Percentiles rank a stretch among this genome's conserved stretches.
Conservation (phyloP, 2,797 vertebrate species). For the Poliocrania exsul region DNA sequence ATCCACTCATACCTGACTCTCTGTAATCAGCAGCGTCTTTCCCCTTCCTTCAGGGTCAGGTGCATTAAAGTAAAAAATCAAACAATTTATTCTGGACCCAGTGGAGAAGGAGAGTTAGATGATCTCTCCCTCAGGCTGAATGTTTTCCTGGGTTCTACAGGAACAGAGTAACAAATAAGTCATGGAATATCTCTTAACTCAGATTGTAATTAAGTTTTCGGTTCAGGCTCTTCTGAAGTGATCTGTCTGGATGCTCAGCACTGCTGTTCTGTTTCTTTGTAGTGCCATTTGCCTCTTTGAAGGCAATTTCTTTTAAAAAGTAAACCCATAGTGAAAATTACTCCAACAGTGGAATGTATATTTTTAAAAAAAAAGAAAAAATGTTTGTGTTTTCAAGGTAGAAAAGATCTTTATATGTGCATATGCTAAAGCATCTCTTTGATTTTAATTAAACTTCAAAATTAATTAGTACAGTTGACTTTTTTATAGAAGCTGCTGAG, state of each 20-base stretch:
- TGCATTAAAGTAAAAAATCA: neutral
- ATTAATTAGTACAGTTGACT: neutral
- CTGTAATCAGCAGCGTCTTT: neutral
- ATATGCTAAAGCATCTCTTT: neutral
- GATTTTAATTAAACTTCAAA: neutral
- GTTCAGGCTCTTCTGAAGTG: neutral
- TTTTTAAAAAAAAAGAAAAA: neutral
- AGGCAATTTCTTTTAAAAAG: slow-evolving; percentile 17
- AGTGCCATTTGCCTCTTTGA: neutral
- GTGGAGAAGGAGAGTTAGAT: neutral
- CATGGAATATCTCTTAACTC: neutral
- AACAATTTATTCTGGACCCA: neutral
- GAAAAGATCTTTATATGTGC: neutral
- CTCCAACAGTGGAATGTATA: neutral
- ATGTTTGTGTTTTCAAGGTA: neutral
- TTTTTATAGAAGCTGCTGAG: neutral
- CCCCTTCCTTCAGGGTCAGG: neutral
- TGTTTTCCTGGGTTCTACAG: slow-evolving; percentile 14
- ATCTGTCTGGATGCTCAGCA: neutral
- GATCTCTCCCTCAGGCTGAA: slow-evolving; percentile 11
- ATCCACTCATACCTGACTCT: neutral
- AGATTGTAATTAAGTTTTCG: slow-evolving; percentile 37
- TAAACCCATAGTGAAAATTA: neutral
- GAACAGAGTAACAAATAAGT: slow-evolving; percentile 12
- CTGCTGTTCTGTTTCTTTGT: neutral